Base-by-base conservation (phyloP, 2,113 vertebrate genomes). In the Oryzias woworae region DNA sequence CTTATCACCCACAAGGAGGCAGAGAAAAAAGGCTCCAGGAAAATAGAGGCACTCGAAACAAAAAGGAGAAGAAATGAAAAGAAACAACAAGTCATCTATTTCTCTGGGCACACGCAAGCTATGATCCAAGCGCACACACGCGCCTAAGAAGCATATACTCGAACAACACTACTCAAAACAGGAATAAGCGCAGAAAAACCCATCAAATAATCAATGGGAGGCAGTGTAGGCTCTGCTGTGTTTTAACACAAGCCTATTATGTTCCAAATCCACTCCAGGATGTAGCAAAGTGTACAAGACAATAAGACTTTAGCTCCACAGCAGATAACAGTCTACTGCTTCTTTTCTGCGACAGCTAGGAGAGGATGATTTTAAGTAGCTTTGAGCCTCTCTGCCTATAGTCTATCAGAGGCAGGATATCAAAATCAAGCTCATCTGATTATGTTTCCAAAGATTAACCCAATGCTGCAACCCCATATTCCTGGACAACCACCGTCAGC, bases 391-490 rank as follows among this genome's bases (percentile, higher is more conserved):
- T 74, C 54, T 74, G 64, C 63, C 73, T 82, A 77, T 62, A 75
- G 81, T 69, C 58, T 65, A 80, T 81, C 71, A 55, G 51, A 68
- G 76, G 66, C 55, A 79, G 74, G 81, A 73, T 82, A 82, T 82
- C 81, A 72, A 83, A 85, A 87, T 82, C 82, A 88, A 81, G 78
- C 76, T 66, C 56, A 85, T 85, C 85, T 69, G 83, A 85, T 82
- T 20, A 81, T 60, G 75, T 81, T 81, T 69, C 66, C 59, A 42
- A 16, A 73, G 79, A 87, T 86, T 83, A 87, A 69, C 76, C 82
- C 80, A 72, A 78, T 75, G 75, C 14, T 14, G 42, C 78, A 81
- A 88, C 88, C 85, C 75, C 46, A 6, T 82, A 53, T 86, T 80
- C 83, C 69, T 4, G n/a, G 58, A 48, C 48, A 65, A 6, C 57